Evolutionary conservation across 2,797 vertebrate genomes (phyloP).

Genomic region (Hephaestus fuliginosus): DNA sequence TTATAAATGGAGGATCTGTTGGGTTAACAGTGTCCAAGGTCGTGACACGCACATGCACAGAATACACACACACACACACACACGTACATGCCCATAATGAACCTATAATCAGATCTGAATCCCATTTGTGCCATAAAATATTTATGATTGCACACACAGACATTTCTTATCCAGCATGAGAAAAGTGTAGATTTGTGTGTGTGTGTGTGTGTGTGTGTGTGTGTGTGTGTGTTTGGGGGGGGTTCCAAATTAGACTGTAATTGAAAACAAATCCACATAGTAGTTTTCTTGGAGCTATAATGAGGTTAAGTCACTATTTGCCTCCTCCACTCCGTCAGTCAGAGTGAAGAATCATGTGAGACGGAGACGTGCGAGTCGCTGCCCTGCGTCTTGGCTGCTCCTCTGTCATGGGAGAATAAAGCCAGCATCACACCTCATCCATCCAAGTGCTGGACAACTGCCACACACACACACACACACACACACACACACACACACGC

Average conservation of each 20-base stretch:
- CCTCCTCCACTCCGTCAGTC: conserved; percentile 33
- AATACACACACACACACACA: conserved; percentile 19
- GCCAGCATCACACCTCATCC: conserved; percentile 71
- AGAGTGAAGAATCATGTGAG: conserved; percentile 60
- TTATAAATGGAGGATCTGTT: conserved; percentile 57
- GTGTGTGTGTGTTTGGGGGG: neutral
- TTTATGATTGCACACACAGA: conserved; percentile 41
- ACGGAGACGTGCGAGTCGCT: conserved; percentile 36
- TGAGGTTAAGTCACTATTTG: conserved; percentile 59
- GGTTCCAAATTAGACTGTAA: conserved; percentile 44
- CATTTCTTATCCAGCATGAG: conserved; percentile 39
- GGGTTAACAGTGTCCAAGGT: conserved; percentile 35
- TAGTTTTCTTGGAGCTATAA: conserved; percentile 53
- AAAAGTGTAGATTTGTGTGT: conserved; percentile 24
- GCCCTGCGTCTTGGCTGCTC: conserved; percentile 47
- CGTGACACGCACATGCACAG: conserved; percentile 17
- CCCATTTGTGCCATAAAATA: conserved; percentile 43
- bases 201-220: conserved; percentile 1
- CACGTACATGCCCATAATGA: neutral
- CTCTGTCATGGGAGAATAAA: conserved; percentile 66
- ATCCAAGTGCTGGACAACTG: conserved; percentile 47
- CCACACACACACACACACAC: conserved; percentile 38
- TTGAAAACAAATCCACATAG: conserved; percentile 69
- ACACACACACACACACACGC: conserved; percentile 35
- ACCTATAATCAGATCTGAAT: conserved; percentile 37